phyloP scores from a whole-genome alignment of 1,140 invertebrate species.

The Caenorhabditis inopinata region DNA sequence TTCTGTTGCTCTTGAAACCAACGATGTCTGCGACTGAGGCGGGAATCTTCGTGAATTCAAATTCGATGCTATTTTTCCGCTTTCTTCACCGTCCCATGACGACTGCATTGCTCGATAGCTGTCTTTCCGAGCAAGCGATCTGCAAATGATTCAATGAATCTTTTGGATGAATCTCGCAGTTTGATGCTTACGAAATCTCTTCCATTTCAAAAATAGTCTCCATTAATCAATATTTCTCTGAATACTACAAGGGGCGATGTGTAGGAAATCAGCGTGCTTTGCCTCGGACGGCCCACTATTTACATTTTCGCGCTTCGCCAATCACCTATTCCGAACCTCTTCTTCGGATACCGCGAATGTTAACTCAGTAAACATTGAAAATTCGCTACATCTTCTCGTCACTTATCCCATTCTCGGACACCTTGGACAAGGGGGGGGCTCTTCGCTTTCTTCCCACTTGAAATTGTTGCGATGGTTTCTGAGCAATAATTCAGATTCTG shows the following conservation, averaged over 20 bases:
- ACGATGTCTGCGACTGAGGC: conserved; percentile 45
- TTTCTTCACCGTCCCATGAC: background rate
- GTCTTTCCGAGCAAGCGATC: conserved; percentile 62
- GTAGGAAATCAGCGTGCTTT: background rate
- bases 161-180: background rate
- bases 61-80: background rate
- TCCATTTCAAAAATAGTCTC: background rate
- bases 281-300: no score
- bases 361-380: no score
- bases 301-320: no score
- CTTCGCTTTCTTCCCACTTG: no score
- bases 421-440: no score
- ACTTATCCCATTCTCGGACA: no score
- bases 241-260: background rate
- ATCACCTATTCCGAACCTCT: no score
- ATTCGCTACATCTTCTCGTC: no score
- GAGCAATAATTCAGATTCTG: background rate
- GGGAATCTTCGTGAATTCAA: conserved; percentile 9
- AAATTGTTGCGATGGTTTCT: no score
- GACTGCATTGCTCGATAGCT: conserved; percentile 62
- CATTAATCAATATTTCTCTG: background rate
- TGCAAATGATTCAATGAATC: conserved; percentile 47
- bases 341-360: no score
- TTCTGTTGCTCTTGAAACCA: conserved; percentile 38
- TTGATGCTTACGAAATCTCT: background rate